These are phyloP conservation scores for Cantharis rustica DNA, from an alignment of 2,888 invertebrate genomes.

Conservation along the genomic window DNA sequence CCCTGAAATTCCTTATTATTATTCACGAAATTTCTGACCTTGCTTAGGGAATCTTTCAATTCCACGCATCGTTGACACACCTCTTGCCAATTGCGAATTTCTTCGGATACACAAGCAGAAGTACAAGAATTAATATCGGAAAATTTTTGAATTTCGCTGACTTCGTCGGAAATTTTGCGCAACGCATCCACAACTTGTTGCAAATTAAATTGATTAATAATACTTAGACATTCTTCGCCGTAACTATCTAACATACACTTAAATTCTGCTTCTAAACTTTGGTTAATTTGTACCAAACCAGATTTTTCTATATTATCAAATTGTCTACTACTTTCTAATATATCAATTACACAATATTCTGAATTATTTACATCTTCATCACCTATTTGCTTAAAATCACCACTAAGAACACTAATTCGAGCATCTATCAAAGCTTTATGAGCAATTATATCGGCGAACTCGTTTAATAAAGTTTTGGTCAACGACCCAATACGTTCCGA, in stretches of 20 bases:
- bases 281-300: slow-evolving; percentile 53
- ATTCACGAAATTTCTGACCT: slow-evolving; percentile 1
- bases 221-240: slow-evolving; percentile 57
- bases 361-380: slow-evolving; percentile 13
- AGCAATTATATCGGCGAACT: slow-evolving; percentile 73
- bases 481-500: slow-evolving; percentile 58
- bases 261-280: slow-evolving; percentile 69
- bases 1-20: slow-evolving; percentile 23
- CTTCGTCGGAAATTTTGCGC: slow-evolving; percentile 32
- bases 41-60: slow-evolving; percentile 55
- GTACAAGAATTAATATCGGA: slow-evolving; percentile 7
- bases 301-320: slow-evolving; percentile 59
- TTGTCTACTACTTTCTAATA: slow-evolving; percentile 49
- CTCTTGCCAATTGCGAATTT: slow-evolving; percentile 57
- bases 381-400: slow-evolving; percentile 22
- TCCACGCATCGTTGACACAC: slow-evolving; percentile 64
- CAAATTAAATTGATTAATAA: slow-evolving; percentile 32
- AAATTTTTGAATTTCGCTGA: slow-evolving; percentile 31
- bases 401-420: slow-evolving; percentile 67
- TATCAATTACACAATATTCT: slow-evolving; percentile 39
- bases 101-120: slow-evolving; percentile 31
- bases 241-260: slow-evolving; percentile 68
- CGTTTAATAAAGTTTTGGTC: slow-evolving; percentile 61
- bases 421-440: slow-evolving; percentile 79
- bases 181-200: slow-evolving; percentile 31